phyloP scores from a whole-genome alignment of 1,140 invertebrate genomes.

The Cyphomyrmex costatus region DNA sequence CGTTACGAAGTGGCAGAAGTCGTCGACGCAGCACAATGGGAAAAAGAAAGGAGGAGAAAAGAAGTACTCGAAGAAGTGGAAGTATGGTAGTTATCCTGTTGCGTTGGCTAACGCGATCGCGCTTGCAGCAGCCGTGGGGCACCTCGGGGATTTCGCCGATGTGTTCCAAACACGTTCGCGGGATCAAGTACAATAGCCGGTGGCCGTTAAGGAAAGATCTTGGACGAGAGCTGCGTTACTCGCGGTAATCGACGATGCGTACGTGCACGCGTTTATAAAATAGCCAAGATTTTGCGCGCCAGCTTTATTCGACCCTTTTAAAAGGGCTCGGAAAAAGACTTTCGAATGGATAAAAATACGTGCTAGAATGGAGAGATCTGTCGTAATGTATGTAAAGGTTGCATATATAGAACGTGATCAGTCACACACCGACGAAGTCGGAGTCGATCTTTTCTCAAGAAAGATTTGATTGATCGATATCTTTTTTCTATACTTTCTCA shows the following conservation, averaged over 20 bases:
- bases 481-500: slow-evolving; percentile 16
- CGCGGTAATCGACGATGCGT: slow-evolving; percentile 77
- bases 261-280: slow-evolving; percentile 52
- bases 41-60: slow-evolving; percentile 53
- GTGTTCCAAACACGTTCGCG: slow-evolving; percentile 74
- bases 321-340: slow-evolving; percentile 9
- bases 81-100: slow-evolving; percentile 57
- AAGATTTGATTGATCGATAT: slow-evolving; percentile 6
- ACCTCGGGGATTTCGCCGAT: slow-evolving; percentile 50
- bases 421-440: not conserved
- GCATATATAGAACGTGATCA: not conserved
- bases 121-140: slow-evolving; percentile 3
- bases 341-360: slow-evolving; percentile 8
- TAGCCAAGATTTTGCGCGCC: slow-evolving; percentile 1
- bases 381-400: slow-evolving; percentile 18
- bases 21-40: slow-evolving; percentile 71
- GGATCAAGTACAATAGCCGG: slow-evolving; percentile 76
- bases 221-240: slow-evolving; percentile 72
- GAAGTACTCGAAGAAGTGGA: slow-evolving; percentile 43
- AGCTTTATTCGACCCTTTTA: slow-evolving; percentile 14
- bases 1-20: slow-evolving; percentile 71
- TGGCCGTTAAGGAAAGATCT: slow-evolving; percentile 58
- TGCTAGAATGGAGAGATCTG: slow-evolving; percentile 1
- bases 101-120: slow-evolving; percentile 47
- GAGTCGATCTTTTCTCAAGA: not conserved